These are phyloP conservation scores for Apodemia zela DNA, from an alignment of 2,888 invertebrate species.

Conservation along the genomic window DNA sequence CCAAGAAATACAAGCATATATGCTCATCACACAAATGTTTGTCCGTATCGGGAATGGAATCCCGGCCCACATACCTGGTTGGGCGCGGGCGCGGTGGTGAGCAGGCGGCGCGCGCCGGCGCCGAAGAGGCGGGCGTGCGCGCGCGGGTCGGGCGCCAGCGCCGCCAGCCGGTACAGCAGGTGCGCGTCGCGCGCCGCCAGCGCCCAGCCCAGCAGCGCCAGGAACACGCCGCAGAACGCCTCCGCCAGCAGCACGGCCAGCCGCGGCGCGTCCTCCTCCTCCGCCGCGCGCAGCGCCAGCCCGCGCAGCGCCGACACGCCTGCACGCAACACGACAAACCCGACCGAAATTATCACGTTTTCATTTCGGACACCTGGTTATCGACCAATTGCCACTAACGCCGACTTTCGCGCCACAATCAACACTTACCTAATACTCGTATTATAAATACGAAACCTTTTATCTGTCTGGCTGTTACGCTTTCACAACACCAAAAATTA, in stretches of 20 bases:
- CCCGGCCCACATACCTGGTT: slow-evolving; percentile 45
- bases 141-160: slow-evolving; percentile 87
- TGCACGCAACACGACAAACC: slow-evolving; percentile 33
- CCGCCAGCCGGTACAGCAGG: slow-evolving; percentile 91
- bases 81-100: slow-evolving; percentile 84
- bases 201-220: slow-evolving; percentile 95
- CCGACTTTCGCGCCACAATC: too few species aligned
- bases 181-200: slow-evolving; percentile 96
- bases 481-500: too few species aligned
- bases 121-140: slow-evolving; percentile 93
- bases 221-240: slow-evolving; percentile 95
- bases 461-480: too few species aligned
- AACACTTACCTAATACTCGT: too few species aligned
- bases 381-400: too few species aligned
- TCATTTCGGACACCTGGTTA: too few species aligned
- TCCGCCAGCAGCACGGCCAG: slow-evolving; percentile 95
- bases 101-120: slow-evolving; percentile 92
- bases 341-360: too few species aligned
- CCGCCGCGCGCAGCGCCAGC: slow-evolving; percentile 94
- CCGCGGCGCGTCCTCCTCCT: slow-evolving; percentile 95
- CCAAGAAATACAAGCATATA: too few species aligned
- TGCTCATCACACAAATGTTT: too few species aligned
- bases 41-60: too few species aligned
- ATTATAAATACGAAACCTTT: too few species aligned
- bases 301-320: slow-evolving; percentile 95